Conservation (phyloP, 2,797 vertebrate species). For the Lepidocolaptes lacrymiger region DNA sequence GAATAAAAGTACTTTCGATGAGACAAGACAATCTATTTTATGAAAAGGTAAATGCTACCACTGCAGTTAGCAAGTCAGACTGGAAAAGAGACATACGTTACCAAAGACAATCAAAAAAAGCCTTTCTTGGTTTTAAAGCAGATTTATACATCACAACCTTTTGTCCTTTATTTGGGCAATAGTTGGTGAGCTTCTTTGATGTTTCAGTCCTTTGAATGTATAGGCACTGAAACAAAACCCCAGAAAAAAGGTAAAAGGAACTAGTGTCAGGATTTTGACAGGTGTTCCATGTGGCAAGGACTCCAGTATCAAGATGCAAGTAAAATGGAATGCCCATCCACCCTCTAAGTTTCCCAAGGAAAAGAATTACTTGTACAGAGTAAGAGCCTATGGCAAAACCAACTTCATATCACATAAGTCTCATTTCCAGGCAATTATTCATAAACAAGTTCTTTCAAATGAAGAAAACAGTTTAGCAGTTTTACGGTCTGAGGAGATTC, state of each 20-base stretch:
- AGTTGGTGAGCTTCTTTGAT: background rate
- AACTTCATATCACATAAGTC: background rate
- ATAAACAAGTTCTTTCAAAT: background rate
- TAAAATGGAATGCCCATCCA: background rate
- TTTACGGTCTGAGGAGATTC: background rate
- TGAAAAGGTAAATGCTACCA: constrained; percentile 26
- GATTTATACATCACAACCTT: background rate
- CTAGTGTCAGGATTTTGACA: background rate
- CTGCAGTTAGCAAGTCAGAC: background rate
- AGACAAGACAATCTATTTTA: background rate
- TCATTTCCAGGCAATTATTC: constrained; percentile 1
- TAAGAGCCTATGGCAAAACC: background rate
- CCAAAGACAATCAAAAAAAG: background rate
- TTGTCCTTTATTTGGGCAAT: background rate
- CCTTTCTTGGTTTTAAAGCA: constrained; percentile 8
- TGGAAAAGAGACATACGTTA: background rate
- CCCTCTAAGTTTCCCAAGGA: background rate
- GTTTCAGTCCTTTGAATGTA: constrained; percentile 5
- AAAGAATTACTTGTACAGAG: background rate
- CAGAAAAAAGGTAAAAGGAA: background rate
- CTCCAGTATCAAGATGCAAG: background rate
- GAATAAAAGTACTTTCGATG: constrained; percentile 10
- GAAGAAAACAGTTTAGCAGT: background rate
- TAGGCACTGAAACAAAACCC: constrained; percentile 10
- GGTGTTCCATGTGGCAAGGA: constrained; percentile 1